Conservation (phyloP, 2,113 vertebrate species). For the Ia io region DNA sequence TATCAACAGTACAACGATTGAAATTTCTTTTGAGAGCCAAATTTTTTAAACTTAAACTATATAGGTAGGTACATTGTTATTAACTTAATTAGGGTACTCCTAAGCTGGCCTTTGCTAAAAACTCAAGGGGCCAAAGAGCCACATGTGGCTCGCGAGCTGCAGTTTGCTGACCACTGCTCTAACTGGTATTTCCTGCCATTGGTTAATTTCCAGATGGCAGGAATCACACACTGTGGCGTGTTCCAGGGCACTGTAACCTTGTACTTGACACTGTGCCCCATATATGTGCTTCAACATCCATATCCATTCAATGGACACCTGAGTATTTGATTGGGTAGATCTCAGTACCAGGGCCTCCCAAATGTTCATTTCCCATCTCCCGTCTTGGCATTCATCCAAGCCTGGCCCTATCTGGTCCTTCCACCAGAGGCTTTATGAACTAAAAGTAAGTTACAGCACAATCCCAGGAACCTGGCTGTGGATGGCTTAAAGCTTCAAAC, state of each 20-base stretch:
- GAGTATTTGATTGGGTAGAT: background rate
- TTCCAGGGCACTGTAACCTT: background rate
- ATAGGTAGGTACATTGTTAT: no score
- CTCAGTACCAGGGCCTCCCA: background rate
- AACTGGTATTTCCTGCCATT: background rate
- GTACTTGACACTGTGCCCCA: background rate
- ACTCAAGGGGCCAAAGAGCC: no score
- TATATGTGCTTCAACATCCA: background rate
- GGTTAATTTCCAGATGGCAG: background rate
- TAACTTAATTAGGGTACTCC: no score
- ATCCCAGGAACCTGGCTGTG: no score
- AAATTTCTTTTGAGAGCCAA: no score
- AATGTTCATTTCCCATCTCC: fast-evolving
- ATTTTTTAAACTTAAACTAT: no score
- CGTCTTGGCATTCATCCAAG: background rate
- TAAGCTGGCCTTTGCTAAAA: no score
- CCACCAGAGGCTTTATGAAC: background rate
- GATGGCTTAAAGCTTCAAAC: no score
- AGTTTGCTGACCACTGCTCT: no score
- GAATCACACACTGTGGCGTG: background rate
- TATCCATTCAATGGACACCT: background rate
- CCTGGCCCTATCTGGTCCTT: background rate
- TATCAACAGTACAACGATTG: no score
- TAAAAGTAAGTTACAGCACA: background rate
- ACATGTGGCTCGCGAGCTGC: no score